A percentile compares a stretch with the other conserved stretches of the same genome.
phyloP scores from a whole-genome alignment of 2,797 vertebrate species.

The Macropodus opercularis region DNA sequence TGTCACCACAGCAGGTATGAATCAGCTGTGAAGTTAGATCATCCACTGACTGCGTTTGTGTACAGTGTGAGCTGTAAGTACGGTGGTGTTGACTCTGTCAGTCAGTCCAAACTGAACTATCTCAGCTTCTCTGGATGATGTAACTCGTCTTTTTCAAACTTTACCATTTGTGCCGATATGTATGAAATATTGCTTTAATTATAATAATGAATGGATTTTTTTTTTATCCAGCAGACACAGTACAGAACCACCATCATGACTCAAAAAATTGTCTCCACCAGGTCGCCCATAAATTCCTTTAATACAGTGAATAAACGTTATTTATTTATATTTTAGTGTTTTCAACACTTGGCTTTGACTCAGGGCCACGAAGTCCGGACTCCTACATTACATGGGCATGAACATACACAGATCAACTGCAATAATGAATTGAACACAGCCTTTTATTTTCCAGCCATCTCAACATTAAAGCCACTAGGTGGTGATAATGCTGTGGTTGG shows the following conservation, averaged over 20 bases:
- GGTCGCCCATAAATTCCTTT: too few relatives aligned
- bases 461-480: too few relatives aligned
- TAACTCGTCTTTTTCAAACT: too few relatives aligned
- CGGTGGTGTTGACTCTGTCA: slow-evolving; percentile 4
- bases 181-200: too few relatives aligned
- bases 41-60: slow-evolving; percentile 1
- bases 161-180: too few relatives aligned
- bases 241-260: neutral
- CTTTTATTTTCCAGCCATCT: too few relatives aligned
- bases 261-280: slow-evolving; percentile 22
- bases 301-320: too few relatives aligned
- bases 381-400: slow-evolving; percentile 14
- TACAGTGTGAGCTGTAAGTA: slow-evolving; percentile 6
- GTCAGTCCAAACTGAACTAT: slow-evolving; percentile 11
- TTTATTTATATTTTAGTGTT: too few relatives aligned
- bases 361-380: slow-evolving; percentile 35
- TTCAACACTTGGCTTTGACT: slow-evolving; percentile 12
- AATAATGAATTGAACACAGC: too few relatives aligned
- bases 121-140: neutral
- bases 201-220: too few relatives aligned
- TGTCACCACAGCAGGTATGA: slow-evolving; percentile 28
- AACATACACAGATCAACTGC: slow-evolving; percentile 11
- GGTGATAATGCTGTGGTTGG: neutral
- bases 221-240: too few relatives aligned
- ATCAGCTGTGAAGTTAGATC: slow-evolving; percentile 34